Percentiles rank a stretch among this genome's conserved stretches.
Conservation (phyloP, 2,113 vertebrate species). For the Ptyas mucosa region DNA sequence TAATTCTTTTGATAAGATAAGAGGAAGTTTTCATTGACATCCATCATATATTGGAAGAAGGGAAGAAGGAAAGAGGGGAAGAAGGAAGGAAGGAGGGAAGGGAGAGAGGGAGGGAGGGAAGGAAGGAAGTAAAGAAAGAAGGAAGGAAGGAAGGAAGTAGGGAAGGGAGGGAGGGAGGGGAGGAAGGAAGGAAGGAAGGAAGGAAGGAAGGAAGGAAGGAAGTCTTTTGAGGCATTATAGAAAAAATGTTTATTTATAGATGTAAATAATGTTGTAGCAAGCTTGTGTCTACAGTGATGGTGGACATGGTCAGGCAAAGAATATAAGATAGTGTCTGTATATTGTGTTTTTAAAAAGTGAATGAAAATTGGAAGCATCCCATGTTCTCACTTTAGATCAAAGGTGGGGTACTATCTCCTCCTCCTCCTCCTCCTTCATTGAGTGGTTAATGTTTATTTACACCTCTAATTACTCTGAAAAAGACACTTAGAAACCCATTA, state of each 20-base stretch:
- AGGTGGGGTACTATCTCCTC: neutral
- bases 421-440: neutral
- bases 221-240: neutral
- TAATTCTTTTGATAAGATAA: conserved; percentile 39
- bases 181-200: neutral
- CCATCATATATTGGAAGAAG: neutral
- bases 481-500: conserved; percentile 44
- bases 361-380: neutral
- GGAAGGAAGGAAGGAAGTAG: too few relatives aligned
- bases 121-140: neutral
- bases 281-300: neutral
- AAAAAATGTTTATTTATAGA: neutral
- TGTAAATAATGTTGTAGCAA: neutral
- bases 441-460: conserved; percentile 32
- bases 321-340: neutral
- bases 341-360: neutral
- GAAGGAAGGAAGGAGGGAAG: too few relatives aligned
- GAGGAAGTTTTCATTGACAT: conserved; percentile 8
- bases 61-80: accelerated
- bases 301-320: neutral
- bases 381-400: neutral
- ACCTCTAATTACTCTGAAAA: conserved; percentile 38
- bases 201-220: neutral
- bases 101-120: too few relatives aligned
- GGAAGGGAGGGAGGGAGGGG: too few relatives aligned